Conservation (phyloP, 1,140 invertebrate genomes). For the Apis dorsata region DNA sequence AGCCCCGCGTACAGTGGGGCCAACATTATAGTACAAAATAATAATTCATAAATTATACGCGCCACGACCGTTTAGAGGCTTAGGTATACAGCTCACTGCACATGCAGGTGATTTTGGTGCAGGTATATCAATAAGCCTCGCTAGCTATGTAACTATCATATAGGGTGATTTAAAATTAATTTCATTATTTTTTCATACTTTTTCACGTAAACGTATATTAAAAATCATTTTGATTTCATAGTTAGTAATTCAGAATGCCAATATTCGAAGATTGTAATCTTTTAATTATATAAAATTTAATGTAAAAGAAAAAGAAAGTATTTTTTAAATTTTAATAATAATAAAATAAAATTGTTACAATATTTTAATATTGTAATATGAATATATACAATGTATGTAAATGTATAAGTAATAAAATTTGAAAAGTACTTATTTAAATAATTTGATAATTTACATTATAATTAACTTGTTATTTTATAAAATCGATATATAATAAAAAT, state of each 20-base stretch:
- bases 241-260: neutral
- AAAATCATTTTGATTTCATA: neutral
- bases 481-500: neutral
- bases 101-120: constrained; percentile 37
- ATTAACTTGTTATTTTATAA: neutral
- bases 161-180: neutral
- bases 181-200: neutral
- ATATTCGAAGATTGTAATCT: neutral
- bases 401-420: neutral
- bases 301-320: too few relatives aligned
- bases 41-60: constrained; percentile 78
- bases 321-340: too few relatives aligned
- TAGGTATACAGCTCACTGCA: constrained; percentile 64
- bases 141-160: constrained; percentile 7
- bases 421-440: neutral
- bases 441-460: neutral
- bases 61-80: constrained; percentile 69
- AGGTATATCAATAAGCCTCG: constrained; percentile 41
- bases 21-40: constrained; percentile 75
- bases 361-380: too few relatives aligned
- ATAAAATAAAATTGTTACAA: too few relatives aligned
- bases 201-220: neutral
- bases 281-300: too few relatives aligned
- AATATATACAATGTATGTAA: too few relatives aligned
- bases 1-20: constrained; percentile 51